Conservation (phyloP, 1,140 invertebrate species). For the Chionoecetes opilio region DNA sequence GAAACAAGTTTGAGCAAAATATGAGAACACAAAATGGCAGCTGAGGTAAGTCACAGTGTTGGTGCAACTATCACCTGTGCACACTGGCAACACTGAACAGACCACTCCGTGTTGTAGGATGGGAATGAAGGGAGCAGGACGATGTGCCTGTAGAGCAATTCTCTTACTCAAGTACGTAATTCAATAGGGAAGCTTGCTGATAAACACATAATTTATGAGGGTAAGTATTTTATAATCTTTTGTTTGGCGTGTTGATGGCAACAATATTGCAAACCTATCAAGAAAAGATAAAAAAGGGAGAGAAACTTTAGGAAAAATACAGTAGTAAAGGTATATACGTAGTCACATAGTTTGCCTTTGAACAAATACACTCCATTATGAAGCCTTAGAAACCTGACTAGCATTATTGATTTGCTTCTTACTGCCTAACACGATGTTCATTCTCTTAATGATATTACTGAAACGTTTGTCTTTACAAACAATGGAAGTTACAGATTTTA, state of each 20-base stretch:
- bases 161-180: too few species aligned
- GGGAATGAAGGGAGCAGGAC: too few species aligned
- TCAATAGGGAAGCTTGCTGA: too few species aligned
- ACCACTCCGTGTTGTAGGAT: too few species aligned
- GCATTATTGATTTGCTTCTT: background rate
- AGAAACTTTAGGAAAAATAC: background rate
- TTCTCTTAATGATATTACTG: background rate
- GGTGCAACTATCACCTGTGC: too few species aligned
- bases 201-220: too few species aligned
- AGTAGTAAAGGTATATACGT: background rate
- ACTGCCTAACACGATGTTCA: background rate
- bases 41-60: constrained; percentile 12
- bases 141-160: too few species aligned
- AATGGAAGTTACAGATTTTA: background rate
- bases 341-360: background rate
- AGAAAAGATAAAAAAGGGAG: background rate
- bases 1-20: background rate
- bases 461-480: background rate
- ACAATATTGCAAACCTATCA: background rate
- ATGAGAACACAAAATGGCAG: constrained; percentile 29
- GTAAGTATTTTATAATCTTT: too few species aligned
- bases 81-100: too few species aligned
- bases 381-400: background rate
- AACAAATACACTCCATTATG: background rate
- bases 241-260: background rate